phyloP scores from a whole-genome alignment of 1,140 invertebrate genomes.

The Aphelinus atriplicis region DNA sequence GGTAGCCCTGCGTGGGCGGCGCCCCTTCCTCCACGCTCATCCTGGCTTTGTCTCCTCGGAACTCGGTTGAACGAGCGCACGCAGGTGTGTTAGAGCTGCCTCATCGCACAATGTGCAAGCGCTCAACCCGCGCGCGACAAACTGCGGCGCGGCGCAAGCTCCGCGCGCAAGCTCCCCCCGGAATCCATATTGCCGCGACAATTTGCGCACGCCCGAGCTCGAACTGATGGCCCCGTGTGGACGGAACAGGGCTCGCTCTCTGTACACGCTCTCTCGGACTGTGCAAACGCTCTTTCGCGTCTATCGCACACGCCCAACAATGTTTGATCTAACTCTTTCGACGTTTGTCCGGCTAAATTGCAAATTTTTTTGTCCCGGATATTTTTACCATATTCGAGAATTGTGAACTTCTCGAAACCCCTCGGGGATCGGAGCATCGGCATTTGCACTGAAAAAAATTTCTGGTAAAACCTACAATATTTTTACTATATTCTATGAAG shows the following conservation, averaged over 20 bases:
- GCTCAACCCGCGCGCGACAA: background rate
- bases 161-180: background rate
- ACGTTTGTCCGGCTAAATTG: too few relatives aligned
- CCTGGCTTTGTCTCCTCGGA: background rate
- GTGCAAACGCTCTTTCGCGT: background rate
- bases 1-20: slow-evolving; percentile 63
- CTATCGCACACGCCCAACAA: background rate
- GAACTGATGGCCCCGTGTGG: background rate
- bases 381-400: too few relatives aligned
- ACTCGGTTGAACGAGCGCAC: background rate
- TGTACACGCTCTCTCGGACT: background rate
- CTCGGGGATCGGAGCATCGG: too few relatives aligned
- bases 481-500: too few relatives aligned
- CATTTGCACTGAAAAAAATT: too few relatives aligned
- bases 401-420: too few relatives aligned
- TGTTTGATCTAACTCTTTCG: background rate
- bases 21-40: background rate
- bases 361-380: too few relatives aligned
- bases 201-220: slow-evolving; percentile 49
- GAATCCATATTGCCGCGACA: slow-evolving; percentile 52
- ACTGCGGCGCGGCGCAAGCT: background rate
- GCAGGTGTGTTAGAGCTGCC: background rate
- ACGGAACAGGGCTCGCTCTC: background rate
- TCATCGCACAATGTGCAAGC: background rate
- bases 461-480: too few relatives aligned